Evolutionary conservation across 2,113 vertebrate species (phyloP).

Genomic region (Progne subis): DNA sequence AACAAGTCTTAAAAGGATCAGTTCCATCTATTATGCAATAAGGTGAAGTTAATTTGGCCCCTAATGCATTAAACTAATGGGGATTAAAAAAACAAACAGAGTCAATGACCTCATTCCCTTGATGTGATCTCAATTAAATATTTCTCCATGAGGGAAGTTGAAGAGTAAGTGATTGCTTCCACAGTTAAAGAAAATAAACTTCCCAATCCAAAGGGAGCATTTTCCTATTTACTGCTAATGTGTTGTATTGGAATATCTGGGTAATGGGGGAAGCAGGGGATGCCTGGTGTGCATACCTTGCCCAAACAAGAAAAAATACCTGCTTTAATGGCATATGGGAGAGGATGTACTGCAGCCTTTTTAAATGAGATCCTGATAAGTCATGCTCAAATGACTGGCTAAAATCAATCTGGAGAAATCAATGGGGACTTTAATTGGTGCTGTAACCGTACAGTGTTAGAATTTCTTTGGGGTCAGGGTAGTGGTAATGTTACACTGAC

Average conservation of each 20-base stretch:
- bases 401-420: conserved; percentile 78
- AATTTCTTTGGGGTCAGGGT: conserved; percentile 66
- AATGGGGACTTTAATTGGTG: conserved; percentile 76
- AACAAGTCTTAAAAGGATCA: conserved; percentile 36
- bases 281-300: not conserved
- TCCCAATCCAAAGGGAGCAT: not conserved
- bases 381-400: conserved; percentile 54
- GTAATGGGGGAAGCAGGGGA: not conserved
- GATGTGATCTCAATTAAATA: conserved; percentile 53
- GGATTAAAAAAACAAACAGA: conserved; percentile 58
- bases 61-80: conserved; percentile 35
- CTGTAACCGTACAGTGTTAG: conserved; percentile 44
- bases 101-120: conserved; percentile 56
- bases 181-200: conserved; percentile 51
- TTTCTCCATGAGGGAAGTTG: not conserved
- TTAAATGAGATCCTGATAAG: conserved; percentile 67
- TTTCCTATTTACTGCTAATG: not conserved
- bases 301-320: not conserved
- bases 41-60: conserved; percentile 49
- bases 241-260: not conserved
- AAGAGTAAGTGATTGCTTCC: conserved; percentile 17
- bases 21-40: conserved; percentile 40
- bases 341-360: conserved; percentile 41
- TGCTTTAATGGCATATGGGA: not conserved
- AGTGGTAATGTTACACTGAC: conserved; percentile 43